Conservation (phyloP, 2,888 invertebrate genomes). For the Odontomyia ornata region DNA sequence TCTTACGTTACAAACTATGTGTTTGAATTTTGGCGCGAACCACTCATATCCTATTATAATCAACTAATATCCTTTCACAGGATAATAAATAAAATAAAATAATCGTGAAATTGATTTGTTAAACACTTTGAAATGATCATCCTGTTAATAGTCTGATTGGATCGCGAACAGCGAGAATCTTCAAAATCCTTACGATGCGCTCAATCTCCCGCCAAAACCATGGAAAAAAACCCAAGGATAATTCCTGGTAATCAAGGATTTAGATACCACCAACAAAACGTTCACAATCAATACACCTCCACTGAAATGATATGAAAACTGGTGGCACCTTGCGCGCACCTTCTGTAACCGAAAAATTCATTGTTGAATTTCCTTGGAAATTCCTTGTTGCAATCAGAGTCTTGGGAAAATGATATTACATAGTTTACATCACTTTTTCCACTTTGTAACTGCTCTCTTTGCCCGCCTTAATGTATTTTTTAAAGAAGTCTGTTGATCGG, state of each 20-base stretch:
- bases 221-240: background rate
- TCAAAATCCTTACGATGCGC: background rate
- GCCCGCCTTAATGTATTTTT: background rate
- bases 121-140: no score
- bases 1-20: no score
- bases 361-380: conserved; percentile 45
- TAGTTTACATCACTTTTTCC: background rate
- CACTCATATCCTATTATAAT: no score
- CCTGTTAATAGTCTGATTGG: no score
- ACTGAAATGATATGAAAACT: background rate
- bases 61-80: no score
- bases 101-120: no score
- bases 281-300: background rate
- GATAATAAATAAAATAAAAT: no score
- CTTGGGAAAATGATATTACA: conserved; percentile 34
- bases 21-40: no score
- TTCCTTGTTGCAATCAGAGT: conserved; percentile 20
- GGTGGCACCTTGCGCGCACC: conserved; percentile 42
- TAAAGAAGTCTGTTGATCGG: conserved; percentile 46
- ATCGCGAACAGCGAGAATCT: no score
- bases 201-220: background rate
- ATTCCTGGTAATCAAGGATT: background rate
- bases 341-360: background rate
- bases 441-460: background rate
- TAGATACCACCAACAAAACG: no score